These are phyloP conservation scores for Chaenogobius annularis DNA, from an alignment of 2,113 vertebrate species.

Conservation along the genomic window DNA sequence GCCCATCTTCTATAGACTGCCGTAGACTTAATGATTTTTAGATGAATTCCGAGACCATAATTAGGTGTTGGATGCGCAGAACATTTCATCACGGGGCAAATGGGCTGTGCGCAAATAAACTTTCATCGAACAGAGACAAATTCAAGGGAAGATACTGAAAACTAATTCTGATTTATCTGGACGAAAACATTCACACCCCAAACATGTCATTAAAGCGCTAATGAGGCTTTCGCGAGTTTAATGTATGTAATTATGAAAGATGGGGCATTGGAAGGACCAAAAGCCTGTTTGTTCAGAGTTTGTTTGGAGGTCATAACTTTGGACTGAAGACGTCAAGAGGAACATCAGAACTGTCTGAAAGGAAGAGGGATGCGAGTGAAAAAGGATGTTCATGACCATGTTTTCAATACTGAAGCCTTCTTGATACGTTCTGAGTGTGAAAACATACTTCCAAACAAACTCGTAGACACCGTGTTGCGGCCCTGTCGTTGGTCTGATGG, in stretches of 20 bases:
- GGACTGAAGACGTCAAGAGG: no score
- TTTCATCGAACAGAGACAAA: not conserved
- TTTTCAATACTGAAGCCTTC: no score
- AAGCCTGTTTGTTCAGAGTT: not conserved
- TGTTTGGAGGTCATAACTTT: not conserved
- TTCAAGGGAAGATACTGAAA: not conserved
- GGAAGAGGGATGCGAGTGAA: no score
- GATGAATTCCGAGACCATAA: not conserved
- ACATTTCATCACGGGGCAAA: not conserved
- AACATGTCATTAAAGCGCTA: not conserved
- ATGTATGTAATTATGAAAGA: not conserved
- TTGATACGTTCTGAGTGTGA: no score
- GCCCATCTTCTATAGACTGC: not conserved
- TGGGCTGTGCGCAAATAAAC: conserved; percentile 1
- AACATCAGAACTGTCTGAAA: no score
- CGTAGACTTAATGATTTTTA: not conserved
- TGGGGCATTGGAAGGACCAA: not conserved
- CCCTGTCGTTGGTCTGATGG: no score
- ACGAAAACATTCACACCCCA: not conserved
- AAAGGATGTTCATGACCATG: no score
- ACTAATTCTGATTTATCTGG: not conserved
- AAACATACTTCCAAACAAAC: no score
- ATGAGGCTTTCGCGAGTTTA: not conserved
- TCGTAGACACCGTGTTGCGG: no score
- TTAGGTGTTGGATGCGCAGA: not conserved